Percentiles rank a stretch among this genome's conserved stretches.
These are phyloP conservation scores for Nesogale talazaci DNA, from an alignment of 2,113 vertebrate genomes.

Conservation along the genomic window DNA sequence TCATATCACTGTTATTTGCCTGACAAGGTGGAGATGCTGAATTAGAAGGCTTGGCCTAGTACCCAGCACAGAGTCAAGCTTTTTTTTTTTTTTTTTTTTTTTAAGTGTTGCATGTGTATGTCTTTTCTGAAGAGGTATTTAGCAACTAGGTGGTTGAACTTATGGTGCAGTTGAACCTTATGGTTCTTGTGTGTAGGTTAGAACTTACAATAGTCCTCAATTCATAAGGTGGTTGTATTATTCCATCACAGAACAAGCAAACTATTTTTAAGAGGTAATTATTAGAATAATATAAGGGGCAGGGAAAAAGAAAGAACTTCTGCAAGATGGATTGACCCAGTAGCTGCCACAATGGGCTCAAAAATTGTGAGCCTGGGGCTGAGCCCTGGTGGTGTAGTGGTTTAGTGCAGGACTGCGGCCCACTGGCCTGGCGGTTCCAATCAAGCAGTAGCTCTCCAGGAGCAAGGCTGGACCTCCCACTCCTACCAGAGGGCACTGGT, in stretches of 20 bases:
- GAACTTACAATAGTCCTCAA: background rate
- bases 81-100: too few relatives aligned
- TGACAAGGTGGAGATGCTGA: background rate
- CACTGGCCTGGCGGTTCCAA: too few relatives aligned
- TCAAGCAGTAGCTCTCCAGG: too few relatives aligned
- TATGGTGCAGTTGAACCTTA: background rate
- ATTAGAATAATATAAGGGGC: background rate
- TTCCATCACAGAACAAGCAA: background rate
- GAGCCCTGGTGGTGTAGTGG: too few relatives aligned
- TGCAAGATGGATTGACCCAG: too few relatives aligned
- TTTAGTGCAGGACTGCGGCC: too few relatives aligned
- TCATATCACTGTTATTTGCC: background rate
- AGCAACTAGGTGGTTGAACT: background rate
- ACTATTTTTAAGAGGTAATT: background rate
- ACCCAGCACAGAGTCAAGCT: background rate
- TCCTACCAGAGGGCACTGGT: too few relatives aligned
- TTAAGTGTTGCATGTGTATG: background rate
- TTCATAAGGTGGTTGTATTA: background rate
- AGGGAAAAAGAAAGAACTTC: too few relatives aligned
- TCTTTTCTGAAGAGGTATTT: background rate
- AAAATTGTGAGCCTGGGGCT: too few relatives aligned
- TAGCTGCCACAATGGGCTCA: too few relatives aligned
- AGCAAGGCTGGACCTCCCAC: too few relatives aligned
- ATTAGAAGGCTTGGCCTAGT: background rate
- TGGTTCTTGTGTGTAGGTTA: background rate